Base-by-base conservation (phyloP, 2,888 invertebrate genomes). In the Agriopis leucophaearia region DNA sequence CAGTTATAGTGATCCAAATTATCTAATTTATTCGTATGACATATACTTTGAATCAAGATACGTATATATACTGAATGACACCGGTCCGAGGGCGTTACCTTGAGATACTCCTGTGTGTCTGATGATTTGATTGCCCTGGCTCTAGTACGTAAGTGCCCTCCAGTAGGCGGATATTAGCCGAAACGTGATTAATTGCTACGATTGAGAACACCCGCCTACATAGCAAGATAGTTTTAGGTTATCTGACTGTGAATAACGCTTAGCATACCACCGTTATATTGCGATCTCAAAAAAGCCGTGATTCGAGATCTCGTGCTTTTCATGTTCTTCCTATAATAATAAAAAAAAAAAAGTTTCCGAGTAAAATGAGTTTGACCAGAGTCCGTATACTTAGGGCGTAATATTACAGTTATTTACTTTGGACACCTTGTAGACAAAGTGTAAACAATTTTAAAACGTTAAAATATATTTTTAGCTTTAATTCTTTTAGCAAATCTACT, bases 91-190 rank as follows among this genome's bases (percentile, higher is more conserved):
- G 67, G 67, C 63, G 67, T 63, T 54, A 52, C 62, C 45, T 54
- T 48, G 54, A 44, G 59, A 27, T 59, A 59, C 48, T 38, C 44
- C 42, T 48, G 62, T 58, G 35, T 38, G 42, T 12, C 48, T 63
- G 63, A 63, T 59, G 54, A 48, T 59, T 59, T 8, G 63, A 63
- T 59, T 8, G 59, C 48, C n/a, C 27, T 15, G 36, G 18, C 51
- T 58, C 35, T 16, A 45, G 54, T 47, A 51, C 55, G 56, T 64
- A 69, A 69, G 51, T 57, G 52, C 45, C 42, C 57, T 64, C 54
- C 42, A 48, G 54, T 35, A 63, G 61, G 57, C 57, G 59, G 66
- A 70, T 66, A 66, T 66, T 63, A 63, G 51, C 18, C 54, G 36
- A 47, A 54, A 51, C 52, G 54, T 64, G 63, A 68, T 63, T 63